Evolutionary conservation across 2,113 vertebrate species (phyloP).

Genomic region (Physeter macrocephalus): DNA sequence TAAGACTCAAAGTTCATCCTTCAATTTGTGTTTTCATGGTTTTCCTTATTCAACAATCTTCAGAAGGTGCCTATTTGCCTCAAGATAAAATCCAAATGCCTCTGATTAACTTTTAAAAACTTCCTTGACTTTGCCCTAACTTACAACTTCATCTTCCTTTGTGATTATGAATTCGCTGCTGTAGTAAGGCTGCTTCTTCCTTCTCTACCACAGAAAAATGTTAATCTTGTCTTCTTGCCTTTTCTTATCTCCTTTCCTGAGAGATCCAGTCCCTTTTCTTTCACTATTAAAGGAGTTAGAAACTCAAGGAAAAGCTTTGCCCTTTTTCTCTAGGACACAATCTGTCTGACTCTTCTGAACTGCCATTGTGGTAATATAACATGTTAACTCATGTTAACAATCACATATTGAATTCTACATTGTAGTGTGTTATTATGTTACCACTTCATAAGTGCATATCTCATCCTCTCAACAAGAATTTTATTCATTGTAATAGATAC

Average conservation of each 20-base stretch:
- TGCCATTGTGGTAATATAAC: background rate
- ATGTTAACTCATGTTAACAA: background rate
- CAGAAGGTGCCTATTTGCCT: background rate
- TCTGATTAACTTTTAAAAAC: background rate
- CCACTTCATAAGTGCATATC: background rate
- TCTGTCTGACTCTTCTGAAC: background rate
- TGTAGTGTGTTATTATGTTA: background rate
- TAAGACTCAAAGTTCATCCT: background rate
- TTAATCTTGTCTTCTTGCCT: background rate
- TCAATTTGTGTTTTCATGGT: background rate
- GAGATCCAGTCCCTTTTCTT: background rate
- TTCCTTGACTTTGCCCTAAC: background rate
- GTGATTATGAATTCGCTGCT: background rate
- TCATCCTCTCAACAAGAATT: background rate
- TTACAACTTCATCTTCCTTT: background rate
- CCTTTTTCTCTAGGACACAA: background rate
- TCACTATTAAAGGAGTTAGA: background rate
- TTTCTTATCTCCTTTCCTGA: background rate
- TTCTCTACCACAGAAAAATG: background rate
- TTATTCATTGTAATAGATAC: background rate
- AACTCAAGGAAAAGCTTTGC: background rate
- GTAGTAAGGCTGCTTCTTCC: background rate
- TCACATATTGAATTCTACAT: constrained; percentile 9
- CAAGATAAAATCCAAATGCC: background rate
- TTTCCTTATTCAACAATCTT: background rate